Evolutionary conservation across 1,140 invertebrate species (phyloP).

Genomic region (Cylas formicarius): DNA sequence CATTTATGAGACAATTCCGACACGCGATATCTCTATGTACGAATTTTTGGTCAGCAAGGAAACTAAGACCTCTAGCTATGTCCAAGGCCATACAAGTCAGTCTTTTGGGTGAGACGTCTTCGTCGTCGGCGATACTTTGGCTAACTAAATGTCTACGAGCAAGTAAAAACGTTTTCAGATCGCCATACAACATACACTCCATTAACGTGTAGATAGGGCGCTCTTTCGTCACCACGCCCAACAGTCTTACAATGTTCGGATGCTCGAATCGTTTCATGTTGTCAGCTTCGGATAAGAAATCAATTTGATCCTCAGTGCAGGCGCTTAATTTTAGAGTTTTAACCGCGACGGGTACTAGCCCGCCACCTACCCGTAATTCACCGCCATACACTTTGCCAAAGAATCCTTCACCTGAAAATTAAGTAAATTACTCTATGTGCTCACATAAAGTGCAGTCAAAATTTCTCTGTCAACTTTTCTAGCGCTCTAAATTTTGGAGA

Average conservation of each 20-base stretch:
- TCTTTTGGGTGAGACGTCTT: slow-evolving; percentile 69
- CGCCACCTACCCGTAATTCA: slow-evolving; percentile 62
- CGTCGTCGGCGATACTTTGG: slow-evolving; percentile 40
- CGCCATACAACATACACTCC: slow-evolving; percentile 91
- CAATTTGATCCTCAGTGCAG: slow-evolving; percentile 78
- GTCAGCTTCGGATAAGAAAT: slow-evolving; percentile 88
- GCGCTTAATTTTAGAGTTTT: slow-evolving; percentile 83
- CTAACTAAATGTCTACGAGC: slow-evolving; percentile 75
- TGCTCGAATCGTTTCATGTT: slow-evolving; percentile 89
- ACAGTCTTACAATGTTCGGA: slow-evolving; percentile 78
- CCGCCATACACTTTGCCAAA: slow-evolving; percentile 85
- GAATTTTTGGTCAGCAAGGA: slow-evolving; percentile 71
- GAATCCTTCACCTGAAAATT: slow-evolving; percentile 65
- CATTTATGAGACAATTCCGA: slow-evolving; percentile 83
- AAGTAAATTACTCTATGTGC: too few relatives aligned
- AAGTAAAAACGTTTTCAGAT: slow-evolving; percentile 81
- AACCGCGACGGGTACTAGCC: slow-evolving; percentile 84
- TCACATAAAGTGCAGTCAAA: too few relatives aligned
- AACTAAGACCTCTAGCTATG: slow-evolving; percentile 75
- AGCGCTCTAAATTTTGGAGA: too few relatives aligned
- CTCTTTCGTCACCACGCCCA: slow-evolving; percentile 77
- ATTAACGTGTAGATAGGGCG: slow-evolving; percentile 86
- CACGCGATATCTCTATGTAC: slow-evolving; percentile 83
- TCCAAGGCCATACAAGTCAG: slow-evolving; percentile 82
- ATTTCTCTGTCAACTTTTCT: too few relatives aligned